Conservation (phyloP, 1,140 invertebrate genomes). For the Nasonia vitripennis region DNA sequence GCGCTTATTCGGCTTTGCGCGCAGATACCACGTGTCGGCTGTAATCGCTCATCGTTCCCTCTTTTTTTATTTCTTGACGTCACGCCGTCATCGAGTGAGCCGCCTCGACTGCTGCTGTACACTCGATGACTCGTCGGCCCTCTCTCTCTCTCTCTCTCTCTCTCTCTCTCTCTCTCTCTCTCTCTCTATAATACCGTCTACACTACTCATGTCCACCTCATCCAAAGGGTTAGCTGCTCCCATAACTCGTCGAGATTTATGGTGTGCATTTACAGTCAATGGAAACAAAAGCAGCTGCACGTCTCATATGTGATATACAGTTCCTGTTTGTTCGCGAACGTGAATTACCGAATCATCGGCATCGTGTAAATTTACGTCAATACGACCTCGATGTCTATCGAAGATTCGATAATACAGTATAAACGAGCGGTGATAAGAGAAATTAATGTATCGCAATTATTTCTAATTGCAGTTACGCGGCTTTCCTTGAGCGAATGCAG, state of each 20-base stretch:
- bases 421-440: no score
- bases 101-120: background rate
- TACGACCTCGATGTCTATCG: no score
- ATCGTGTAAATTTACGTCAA: no score
- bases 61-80: conserved; percentile 23
- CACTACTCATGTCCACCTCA: background rate
- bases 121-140: background rate
- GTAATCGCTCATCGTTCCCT: background rate
- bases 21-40: background rate
- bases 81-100: conserved; percentile 22
- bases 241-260: background rate
- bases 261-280: background rate
- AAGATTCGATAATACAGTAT: no score
- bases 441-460: no score
- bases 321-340: no score
- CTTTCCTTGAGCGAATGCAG: no score
- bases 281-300: background rate
- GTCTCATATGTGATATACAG: background rate
- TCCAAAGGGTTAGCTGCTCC: background rate
- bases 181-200: no score
- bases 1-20: background rate
- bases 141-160: no score
- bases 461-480: no score
- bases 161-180: no score
- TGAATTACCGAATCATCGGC: no score